Percentiles rank a stretch among this genome's conserved stretches.
Conservation (phyloP, 2,888 invertebrate genomes). For the Drosophila silvestris region DNA sequence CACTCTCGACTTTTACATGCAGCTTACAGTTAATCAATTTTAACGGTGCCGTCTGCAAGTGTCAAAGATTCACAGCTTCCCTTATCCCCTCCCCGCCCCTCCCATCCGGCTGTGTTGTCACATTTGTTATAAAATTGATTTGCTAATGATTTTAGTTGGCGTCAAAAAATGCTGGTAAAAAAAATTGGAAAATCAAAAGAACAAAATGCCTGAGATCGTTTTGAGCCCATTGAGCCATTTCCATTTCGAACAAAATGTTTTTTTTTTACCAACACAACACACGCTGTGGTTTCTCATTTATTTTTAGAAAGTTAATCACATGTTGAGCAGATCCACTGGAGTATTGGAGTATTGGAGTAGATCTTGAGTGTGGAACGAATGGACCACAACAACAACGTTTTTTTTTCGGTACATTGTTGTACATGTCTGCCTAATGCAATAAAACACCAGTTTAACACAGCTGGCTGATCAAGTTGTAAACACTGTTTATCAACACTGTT, state of each 20-base stretch:
- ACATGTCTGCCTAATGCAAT: background rate
- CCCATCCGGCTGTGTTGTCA: slow-evolving; percentile 43
- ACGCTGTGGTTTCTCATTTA: slow-evolving; percentile 21
- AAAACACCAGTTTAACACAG: background rate
- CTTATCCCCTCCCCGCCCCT: background rate
- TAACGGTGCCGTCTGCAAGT: slow-evolving; percentile 43
- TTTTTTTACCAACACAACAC: background rate
- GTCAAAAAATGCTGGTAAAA: slow-evolving; percentile 17
- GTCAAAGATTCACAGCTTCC: slow-evolving; percentile 15
- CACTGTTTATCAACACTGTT: background rate
- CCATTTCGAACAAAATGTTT: background rate
- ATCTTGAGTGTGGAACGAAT: slow-evolving; percentile 19
- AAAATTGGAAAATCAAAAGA: slow-evolving; percentile 4
- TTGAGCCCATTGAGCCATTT: slow-evolving; percentile 1
- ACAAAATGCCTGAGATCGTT: background rate
- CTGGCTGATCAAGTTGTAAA: background rate
- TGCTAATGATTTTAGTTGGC: slow-evolving; percentile 65
- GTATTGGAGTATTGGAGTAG: slow-evolving; percentile 8
- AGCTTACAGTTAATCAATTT: slow-evolving; percentile 65
- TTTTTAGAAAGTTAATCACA: slow-evolving; percentile 61
- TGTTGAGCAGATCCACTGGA: slow-evolving; percentile 33
- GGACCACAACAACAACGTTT: slow-evolving; percentile 6
- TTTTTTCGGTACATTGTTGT: background rate
- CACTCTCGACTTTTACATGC: background rate
- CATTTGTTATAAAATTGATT: slow-evolving; percentile 71